phyloP scores from a whole-genome alignment of 37 sponge, comb jelly and placozoan species.

The Chondrilla cf. caribensis region DNA sequence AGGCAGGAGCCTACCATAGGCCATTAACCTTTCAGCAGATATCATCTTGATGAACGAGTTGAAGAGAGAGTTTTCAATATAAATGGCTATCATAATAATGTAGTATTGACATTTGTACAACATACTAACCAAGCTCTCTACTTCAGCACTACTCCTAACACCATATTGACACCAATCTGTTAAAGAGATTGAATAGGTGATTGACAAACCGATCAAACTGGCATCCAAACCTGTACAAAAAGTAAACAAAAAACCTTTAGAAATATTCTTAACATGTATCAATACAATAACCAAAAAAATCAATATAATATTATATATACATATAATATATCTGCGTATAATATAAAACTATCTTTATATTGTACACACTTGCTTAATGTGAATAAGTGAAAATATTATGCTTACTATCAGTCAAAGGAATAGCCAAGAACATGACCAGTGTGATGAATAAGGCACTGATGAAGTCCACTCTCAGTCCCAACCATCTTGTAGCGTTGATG shows the following conservation, averaged over 20 bases:
- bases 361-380: not conserved
- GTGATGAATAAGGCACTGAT: constrained; percentile 8
- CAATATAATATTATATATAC: not conserved
- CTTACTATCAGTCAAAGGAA: constrained; percentile 40
- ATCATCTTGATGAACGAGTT: constrained; percentile 79
- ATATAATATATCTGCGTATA: too few species aligned
- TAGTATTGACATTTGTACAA: too few species aligned
- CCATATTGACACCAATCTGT: not conserved
- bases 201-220: constrained; percentile 17
- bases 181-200: not conserved
- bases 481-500: constrained; percentile 13
- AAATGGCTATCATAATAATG: too few species aligned
- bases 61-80: not conserved
- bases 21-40: constrained; percentile 67
- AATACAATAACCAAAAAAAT: not conserved
- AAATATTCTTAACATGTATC: too few species aligned
- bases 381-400: not conserved
- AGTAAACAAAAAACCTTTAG: too few species aligned
- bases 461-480: constrained; percentile 20
- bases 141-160: constrained; percentile 9
- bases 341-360: too few species aligned
- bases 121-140: constrained; percentile 22
- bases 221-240: constrained; percentile 13
- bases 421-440: constrained; percentile 38
- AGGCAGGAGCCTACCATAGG: constrained; percentile 40